These are phyloP conservation scores for Rhopalosiphum padi DNA, from an alignment of 1,140 invertebrate genomes.

Conservation along the genomic window DNA sequence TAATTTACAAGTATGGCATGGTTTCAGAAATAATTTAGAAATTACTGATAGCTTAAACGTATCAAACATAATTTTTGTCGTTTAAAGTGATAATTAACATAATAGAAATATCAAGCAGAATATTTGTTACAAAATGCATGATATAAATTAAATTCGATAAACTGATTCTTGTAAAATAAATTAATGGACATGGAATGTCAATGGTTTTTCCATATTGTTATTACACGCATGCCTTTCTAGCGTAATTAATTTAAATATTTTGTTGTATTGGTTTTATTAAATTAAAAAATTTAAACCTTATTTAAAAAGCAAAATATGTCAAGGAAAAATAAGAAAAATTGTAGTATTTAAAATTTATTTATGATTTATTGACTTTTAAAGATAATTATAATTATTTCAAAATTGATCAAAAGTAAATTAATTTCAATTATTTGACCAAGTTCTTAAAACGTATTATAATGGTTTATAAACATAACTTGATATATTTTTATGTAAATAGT, in stretches of 20 bases:
- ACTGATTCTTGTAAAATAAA: not conserved
- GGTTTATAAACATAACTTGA: not conserved
- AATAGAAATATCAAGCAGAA: not conserved
- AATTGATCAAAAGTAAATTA: not conserved
- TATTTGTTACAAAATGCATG: not conserved
- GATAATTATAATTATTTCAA: not conserved
- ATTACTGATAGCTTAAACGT: not conserved
- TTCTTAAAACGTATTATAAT: not conserved
- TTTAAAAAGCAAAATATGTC: not conserved
- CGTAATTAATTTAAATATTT: not conserved
- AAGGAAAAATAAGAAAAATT: not conserved
- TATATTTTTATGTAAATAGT: too few relatives aligned
- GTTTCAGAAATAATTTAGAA: too few relatives aligned
- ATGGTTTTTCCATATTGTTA: not conserved
- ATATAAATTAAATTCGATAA: not conserved
- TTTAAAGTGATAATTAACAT: not conserved
- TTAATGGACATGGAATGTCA: not conserved
- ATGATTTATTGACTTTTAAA: not conserved
- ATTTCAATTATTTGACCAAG: not conserved
- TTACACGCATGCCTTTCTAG: not conserved
- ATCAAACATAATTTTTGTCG: not conserved
- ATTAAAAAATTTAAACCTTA: not conserved
- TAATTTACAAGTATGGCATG: too few relatives aligned
- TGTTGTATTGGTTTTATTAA: not conserved
- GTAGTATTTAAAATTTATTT: not conserved